Evolutionary conservation across 2,888 invertebrate genomes (phyloP).

Genomic region (Theristus sp.): DNA sequence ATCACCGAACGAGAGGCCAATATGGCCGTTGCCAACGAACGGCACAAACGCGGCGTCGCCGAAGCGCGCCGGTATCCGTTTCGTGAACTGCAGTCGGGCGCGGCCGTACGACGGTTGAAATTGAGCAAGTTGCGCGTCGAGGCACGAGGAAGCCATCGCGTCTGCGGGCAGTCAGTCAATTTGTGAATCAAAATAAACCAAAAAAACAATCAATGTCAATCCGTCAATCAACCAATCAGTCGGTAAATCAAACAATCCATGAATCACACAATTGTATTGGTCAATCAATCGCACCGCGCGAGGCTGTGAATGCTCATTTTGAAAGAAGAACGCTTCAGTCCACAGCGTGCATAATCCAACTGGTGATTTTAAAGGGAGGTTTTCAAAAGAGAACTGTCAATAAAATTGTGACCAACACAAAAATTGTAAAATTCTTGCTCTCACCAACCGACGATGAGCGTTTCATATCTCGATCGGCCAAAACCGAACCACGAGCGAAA

Average conservation of each 20-base stretch:
- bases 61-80: neutral
- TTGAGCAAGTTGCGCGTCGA: neutral
- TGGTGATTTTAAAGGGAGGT: too few relatives aligned
- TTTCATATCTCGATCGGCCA: neutral
- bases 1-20: neutral
- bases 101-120: neutral
- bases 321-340: too few relatives aligned
- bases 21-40: constrained; percentile 5
- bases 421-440: too few relatives aligned
- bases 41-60: neutral
- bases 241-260: neutral
- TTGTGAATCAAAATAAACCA: neutral
- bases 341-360: too few relatives aligned
- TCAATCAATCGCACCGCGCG: too few relatives aligned
- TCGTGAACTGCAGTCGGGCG: neutral
- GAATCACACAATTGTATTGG: too few relatives aligned
- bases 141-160: neutral
- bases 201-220: too few relatives aligned
- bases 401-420: too few relatives aligned
- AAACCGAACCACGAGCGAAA: neutral
- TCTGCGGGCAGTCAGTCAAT: too few relatives aligned
- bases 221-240: too few relatives aligned
- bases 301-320: too few relatives aligned
- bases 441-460: neutral
- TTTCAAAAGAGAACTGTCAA: too few relatives aligned